Conservation (phyloP, 2,888 invertebrate species). For the Pyrrhosoma nymphula region DNA sequence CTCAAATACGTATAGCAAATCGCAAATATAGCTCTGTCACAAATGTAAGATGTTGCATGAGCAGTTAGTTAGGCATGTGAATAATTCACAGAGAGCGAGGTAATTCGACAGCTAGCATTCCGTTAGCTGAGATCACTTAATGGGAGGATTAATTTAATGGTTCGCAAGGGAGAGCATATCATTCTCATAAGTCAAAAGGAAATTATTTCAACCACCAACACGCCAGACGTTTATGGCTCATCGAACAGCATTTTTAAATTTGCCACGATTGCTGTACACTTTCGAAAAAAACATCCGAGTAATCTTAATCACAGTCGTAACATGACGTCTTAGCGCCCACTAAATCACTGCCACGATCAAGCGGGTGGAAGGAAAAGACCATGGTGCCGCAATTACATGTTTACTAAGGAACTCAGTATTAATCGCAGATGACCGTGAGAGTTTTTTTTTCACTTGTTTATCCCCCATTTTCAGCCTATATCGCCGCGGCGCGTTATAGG, state of each 20-base stretch:
- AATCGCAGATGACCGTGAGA: constrained; percentile 7
- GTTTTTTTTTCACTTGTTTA: neutral
- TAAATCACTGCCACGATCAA: constrained; percentile 15
- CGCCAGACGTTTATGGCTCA: neutral
- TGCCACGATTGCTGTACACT: neutral
- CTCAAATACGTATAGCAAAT: too few relatives aligned
- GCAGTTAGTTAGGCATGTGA: neutral
- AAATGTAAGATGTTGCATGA: neutral
- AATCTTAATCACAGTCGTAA: constrained; percentile 31
- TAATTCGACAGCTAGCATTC: neutral
- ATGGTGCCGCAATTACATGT: constrained; percentile 16
- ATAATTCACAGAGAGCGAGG: neutral
- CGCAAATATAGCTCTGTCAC: neutral
- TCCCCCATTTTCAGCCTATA: neutral
- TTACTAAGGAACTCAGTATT: constrained; percentile 29
- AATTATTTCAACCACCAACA: neutral
- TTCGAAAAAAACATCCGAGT: neutral
- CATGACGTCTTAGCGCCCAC: constrained; percentile 23
- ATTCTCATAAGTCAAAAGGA: neutral
- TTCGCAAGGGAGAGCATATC: neutral
- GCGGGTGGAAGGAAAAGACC: neutral
- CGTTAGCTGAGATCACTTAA: neutral
- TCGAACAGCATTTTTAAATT: neutral
- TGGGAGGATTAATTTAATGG: neutral
- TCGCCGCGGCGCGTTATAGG: neutral